Percentiles rank a stretch among this genome's conserved stretches.
Conservation (phyloP, 2,888 invertebrate species). For the Lasiommata megera region DNA sequence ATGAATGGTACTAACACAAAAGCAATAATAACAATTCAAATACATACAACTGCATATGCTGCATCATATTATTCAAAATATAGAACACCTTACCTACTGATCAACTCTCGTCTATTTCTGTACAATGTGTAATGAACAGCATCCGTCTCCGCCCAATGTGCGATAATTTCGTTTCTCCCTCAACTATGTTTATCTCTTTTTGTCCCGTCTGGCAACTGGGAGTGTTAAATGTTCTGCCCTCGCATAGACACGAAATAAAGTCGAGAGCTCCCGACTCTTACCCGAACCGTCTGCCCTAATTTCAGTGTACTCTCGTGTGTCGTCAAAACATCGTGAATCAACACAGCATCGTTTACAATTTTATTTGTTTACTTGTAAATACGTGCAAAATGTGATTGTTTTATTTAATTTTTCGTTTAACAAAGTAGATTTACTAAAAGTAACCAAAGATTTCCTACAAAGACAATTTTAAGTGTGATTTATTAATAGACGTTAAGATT, state of each 20-base stretch:
- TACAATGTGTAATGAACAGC: conserved; percentile 47
- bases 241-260: conserved; percentile 41
- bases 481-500: conserved; percentile 38
- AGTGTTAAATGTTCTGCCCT: conserved; percentile 35
- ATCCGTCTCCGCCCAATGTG: conserved; percentile 52
- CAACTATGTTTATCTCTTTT: conserved; percentile 46
- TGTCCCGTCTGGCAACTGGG: conserved; percentile 37
- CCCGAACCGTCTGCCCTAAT: conserved; percentile 55
- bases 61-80: neutral
- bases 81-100: conserved; percentile 15
- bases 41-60: neutral
- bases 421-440: neutral
- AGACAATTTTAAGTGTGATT: conserved; percentile 1
- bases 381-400: conserved; percentile 15
- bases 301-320: conserved; percentile 52
- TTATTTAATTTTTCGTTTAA: neutral
- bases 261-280: conserved; percentile 56
- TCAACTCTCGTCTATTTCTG: conserved; percentile 31
- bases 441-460: neutral
- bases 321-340: conserved; percentile 39
- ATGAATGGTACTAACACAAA: no score
- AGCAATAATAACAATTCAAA: neutral
- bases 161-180: conserved; percentile 32
- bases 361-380: conserved; percentile 37
- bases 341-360: conserved; percentile 43